Conservation (phyloP, 1,140 invertebrate genomes). For the Saccostrea cuccullata region DNA sequence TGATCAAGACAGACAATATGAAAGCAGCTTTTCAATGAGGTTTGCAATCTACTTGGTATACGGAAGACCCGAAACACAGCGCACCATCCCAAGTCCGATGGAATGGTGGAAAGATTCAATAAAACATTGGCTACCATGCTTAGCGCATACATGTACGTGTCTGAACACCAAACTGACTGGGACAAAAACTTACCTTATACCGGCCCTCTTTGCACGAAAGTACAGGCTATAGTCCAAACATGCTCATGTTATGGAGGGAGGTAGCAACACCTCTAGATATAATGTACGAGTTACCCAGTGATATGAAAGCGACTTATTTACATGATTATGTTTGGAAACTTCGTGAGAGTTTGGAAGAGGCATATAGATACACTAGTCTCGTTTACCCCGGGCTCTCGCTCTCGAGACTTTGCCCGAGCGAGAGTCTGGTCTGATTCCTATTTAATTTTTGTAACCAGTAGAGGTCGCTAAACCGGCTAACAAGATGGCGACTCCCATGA, state of each 20-base stretch:
- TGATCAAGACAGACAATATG: too few relatives aligned
- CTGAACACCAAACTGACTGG: slow-evolving; percentile 27
- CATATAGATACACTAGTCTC: not conserved
- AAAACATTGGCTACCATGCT: slow-evolving; percentile 31
- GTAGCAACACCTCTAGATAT: too few relatives aligned
- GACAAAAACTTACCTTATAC: slow-evolving; percentile 16
- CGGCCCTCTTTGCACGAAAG: slow-evolving; percentile 25
- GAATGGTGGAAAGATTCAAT: slow-evolving; percentile 37
- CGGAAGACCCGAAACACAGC: slow-evolving; percentile 1
- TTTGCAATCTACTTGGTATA: slow-evolving; percentile 1
- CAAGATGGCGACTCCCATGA: too few relatives aligned
- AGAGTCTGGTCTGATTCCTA: too few relatives aligned
- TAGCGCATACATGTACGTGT: slow-evolving; percentile 10
- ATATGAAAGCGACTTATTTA: too few relatives aligned
- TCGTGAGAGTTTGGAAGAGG: not conserved
- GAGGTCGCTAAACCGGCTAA: too few relatives aligned
- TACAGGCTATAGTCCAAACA: slow-evolving; percentile 11
- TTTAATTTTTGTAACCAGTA: too few relatives aligned
- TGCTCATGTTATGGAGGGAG: too few relatives aligned
- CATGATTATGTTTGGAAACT: slow-evolving; percentile 35
- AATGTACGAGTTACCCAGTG: too few relatives aligned
- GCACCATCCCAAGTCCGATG: slow-evolving; percentile 8
- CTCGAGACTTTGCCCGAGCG: too few relatives aligned
- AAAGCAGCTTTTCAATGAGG: not conserved
- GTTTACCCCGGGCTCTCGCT: too few relatives aligned